Conservation (phyloP, 1,140 invertebrate species). For the Trichonephila inaurata region DNA sequence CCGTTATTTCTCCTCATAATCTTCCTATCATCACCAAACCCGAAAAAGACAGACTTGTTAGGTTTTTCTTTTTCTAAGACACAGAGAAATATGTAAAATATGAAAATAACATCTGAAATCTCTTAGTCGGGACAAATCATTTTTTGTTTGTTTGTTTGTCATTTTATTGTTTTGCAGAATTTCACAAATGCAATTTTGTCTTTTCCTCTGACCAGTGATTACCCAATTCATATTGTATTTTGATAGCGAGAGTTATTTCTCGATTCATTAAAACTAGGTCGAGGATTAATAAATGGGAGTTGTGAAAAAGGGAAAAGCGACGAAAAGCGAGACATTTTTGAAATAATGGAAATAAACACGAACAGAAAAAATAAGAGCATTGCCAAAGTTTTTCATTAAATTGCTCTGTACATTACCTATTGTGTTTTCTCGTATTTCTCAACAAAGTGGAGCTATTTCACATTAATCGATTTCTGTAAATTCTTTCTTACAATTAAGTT, state of each 20-base stretch:
- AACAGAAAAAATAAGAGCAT: neutral
- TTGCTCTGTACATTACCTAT: neutral
- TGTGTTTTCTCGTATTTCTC: neutral
- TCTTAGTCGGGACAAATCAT: too few relatives aligned
- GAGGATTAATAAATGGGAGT: neutral
- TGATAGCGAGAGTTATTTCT: neutral
- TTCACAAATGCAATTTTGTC: neutral
- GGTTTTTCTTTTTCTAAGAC: too few relatives aligned
- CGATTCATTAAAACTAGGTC: constrained; percentile 22
- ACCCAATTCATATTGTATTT: neutral
- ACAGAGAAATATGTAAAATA: neutral
- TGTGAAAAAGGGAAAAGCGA: neutral
- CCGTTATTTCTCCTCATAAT: too few relatives aligned
- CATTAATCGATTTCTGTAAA: neutral
- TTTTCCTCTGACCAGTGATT: neutral
- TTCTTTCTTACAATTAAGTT: neutral
- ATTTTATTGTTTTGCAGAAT: too few relatives aligned
- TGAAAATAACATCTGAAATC: too few relatives aligned
- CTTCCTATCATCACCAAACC: too few relatives aligned
- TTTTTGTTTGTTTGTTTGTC: too few relatives aligned
- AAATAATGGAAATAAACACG: constrained; percentile 11
- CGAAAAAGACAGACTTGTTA: too few relatives aligned
- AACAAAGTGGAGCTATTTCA: neutral
- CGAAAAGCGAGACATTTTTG: neutral
- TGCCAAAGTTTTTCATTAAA: neutral